Percentiles rank a stretch among this genome's conserved stretches.
Conservation (phyloP, 2,888 invertebrate species). For the Hirtodrosophila histrioides region DNA sequence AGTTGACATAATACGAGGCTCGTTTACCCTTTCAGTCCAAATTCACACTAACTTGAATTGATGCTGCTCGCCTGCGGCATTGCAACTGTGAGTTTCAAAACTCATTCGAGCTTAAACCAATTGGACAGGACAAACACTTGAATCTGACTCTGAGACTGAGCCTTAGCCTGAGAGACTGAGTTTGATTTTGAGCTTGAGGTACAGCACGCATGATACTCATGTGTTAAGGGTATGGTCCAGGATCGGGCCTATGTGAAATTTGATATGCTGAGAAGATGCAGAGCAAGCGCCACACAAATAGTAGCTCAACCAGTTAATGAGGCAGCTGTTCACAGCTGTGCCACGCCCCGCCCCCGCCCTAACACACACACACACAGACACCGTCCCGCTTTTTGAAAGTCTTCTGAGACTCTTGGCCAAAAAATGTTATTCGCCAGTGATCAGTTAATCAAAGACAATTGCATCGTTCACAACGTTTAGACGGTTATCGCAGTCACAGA, state of each 20-base stretch:
- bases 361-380: conserved; percentile 20
- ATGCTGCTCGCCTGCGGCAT: conserved; percentile 32
- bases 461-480: conserved; percentile 61
- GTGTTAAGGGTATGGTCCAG: conserved; percentile 4
- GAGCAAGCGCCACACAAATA: conserved; percentile 60
- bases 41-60: conserved; percentile 48
- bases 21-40: conserved; percentile 50
- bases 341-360: conserved; percentile 33
- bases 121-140: conserved; percentile 66
- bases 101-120: conserved; percentile 54
- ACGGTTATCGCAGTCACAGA: background rate
- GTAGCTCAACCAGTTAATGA: conserved; percentile 44
- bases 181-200: conserved; percentile 5
- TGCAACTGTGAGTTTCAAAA: conserved; percentile 58
- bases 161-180: conserved; percentile 19
- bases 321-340: conserved; percentile 40
- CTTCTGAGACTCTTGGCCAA: conserved; percentile 10
- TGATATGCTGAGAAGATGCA: conserved; percentile 79
- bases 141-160: conserved; percentile 14
- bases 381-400: background rate
- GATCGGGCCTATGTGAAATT: conserved; percentile 46
- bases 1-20: conserved; percentile 47
- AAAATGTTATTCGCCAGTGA: conserved; percentile 42
- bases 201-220: conserved; percentile 47
- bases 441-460: conserved; percentile 80